Conservation (phyloP, 2,888 invertebrate species). For the Hecatera dysodea region DNA sequence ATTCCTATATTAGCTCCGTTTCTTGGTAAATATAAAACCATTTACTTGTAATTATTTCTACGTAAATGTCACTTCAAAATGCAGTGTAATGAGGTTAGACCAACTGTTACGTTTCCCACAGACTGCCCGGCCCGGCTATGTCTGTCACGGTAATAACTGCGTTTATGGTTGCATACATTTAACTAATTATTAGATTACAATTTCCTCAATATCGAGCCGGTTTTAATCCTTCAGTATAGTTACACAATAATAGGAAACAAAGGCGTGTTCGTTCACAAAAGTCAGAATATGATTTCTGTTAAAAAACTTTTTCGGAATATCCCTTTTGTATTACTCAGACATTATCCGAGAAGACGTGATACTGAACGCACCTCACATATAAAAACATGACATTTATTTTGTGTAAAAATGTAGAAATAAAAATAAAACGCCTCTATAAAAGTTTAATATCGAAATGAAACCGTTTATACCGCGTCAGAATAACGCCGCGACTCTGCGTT, state of each 20-base stretch:
- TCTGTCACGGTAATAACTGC: not conserved
- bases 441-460: conserved; percentile 73
- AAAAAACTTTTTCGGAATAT: not conserved
- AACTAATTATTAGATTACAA: conserved; percentile 5
- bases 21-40: not conserved
- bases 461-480: conserved; percentile 77
- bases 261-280: not conserved
- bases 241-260: not conserved
- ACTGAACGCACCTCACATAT: conserved; percentile 18
- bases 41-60: not conserved
- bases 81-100: conserved; percentile 6
- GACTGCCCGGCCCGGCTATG: too few species aligned
- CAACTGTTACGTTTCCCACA: conserved; percentile 41
- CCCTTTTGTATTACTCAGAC: not conserved
- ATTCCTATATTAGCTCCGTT: not conserved
- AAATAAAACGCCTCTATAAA: conserved; percentile 66
- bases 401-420: conserved; percentile 53
- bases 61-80: not conserved
- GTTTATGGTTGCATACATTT: conserved; percentile 10
- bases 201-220: not conserved
- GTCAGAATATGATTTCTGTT: not conserved
- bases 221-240: not conserved
- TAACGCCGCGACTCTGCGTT: conserved; percentile 71
- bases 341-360: not conserved
- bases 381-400: conserved; percentile 7